Conservation (phyloP, 2,797 vertebrate species). For the Allobates femoralis region DNA sequence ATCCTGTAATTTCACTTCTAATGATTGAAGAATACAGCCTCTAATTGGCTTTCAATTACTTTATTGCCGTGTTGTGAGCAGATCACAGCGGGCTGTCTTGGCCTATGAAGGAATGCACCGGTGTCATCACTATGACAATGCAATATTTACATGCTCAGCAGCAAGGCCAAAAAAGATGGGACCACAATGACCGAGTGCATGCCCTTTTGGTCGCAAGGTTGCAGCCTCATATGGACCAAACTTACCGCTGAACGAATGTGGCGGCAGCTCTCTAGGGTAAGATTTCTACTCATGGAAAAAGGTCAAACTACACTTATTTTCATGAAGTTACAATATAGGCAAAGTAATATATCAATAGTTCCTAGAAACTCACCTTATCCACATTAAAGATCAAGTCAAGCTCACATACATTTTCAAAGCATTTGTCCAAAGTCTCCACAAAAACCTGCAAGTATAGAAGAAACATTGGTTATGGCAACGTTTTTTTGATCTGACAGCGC, state of each 20-base stretch:
- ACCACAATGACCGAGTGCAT: too few species aligned
- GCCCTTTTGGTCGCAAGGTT: too few species aligned
- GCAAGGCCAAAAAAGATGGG: background rate
- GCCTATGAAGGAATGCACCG: too few species aligned
- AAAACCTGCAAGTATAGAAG: conserved; percentile 75
- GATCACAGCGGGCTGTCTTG: background rate
- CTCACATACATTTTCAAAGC: conserved; percentile 85
- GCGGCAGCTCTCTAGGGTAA: background rate
- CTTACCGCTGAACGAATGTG: background rate
- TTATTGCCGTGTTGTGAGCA: conserved; percentile 27
- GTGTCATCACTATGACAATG: background rate
- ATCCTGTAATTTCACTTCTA: background rate
- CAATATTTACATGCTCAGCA: background rate
- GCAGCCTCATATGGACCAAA: background rate
- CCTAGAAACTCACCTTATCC: conserved; percentile 78
- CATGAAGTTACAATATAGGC: background rate
- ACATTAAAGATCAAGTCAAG: conserved; percentile 86
- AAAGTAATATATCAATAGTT: background rate
- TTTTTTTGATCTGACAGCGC: too few species aligned
- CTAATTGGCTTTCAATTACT: background rate
- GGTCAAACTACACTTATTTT: background rate
- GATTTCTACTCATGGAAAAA: too few species aligned
- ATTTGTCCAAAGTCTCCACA: conserved; percentile 85
- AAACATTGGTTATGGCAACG: background rate
- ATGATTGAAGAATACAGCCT: conserved; percentile 7